These are phyloP conservation scores for Eleginops maclovinus DNA, from an alignment of 2,113 vertebrate genomes.

Conservation along the genomic window DNA sequence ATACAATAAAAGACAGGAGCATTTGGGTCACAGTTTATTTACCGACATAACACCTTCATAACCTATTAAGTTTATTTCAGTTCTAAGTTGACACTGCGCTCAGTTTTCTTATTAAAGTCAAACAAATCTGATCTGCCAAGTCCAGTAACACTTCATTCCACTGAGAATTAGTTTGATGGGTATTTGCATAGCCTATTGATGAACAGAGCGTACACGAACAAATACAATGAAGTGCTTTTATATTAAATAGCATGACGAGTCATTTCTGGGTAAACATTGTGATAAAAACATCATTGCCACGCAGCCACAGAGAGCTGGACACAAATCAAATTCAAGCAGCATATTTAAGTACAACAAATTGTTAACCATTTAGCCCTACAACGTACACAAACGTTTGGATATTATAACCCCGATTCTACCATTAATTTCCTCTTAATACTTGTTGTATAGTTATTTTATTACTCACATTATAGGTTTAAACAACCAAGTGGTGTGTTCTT, in stretches of 20 bases:
- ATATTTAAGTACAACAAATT: background rate
- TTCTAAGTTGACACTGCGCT: background rate
- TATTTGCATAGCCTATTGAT: slow-evolving; percentile 18
- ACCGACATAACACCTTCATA: too few relatives aligned
- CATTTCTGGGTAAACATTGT: background rate
- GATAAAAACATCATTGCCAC: background rate
- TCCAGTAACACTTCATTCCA: slow-evolving; percentile 12
- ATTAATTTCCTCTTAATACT: background rate
- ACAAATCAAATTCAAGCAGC: background rate
- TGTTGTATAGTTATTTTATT: too few relatives aligned
- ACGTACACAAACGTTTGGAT: background rate
- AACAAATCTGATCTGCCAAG: slow-evolving; percentile 34
- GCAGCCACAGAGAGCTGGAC: background rate
- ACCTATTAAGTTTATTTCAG: background rate
- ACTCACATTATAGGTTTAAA: too few relatives aligned
- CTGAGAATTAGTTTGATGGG: slow-evolving; percentile 35
- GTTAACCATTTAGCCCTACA: background rate
- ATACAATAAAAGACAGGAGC: background rate
- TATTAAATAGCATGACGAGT: background rate
- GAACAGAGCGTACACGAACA: slow-evolving; percentile 6
- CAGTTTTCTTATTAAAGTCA: too few relatives aligned
- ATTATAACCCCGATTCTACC: background rate
- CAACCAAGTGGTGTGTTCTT: too few relatives aligned
- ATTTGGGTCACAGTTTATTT: too few relatives aligned
- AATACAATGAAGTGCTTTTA: slow-evolving; percentile 2